Percentiles rank a stretch among this genome's conserved stretches.
Evolutionary conservation across 2,888 invertebrate genomes (phyloP).

Genomic region (Suillia variegata): DNA sequence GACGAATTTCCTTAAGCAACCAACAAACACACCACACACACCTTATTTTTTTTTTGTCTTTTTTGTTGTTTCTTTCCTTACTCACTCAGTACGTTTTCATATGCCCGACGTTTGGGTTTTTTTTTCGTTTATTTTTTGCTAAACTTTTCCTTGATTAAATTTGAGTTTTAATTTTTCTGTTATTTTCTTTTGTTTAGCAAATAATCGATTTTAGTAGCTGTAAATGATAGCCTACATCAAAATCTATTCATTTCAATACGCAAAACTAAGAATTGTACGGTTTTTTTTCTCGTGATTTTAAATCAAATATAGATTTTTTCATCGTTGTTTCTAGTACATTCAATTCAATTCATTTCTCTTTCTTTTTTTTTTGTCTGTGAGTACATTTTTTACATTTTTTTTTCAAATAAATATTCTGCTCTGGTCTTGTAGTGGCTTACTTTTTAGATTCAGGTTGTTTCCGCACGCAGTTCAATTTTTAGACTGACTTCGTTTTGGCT

Average conservation of each 20-base stretch:
- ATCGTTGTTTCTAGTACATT: not conserved
- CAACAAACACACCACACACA: not conserved
- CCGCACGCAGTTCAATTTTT: conserved; percentile 24
- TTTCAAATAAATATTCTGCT: not conserved
- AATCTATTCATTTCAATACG: no score
- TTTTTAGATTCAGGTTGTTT: conserved; percentile 13
- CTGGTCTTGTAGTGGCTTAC: not conserved
- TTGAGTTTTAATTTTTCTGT: not conserved
- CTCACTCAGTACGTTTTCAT: no score
- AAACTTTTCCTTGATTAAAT: not conserved
- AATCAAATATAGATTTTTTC: no score
- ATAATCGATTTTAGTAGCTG: no score
- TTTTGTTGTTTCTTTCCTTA: not conserved
- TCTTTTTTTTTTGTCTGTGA: conserved; percentile 1
- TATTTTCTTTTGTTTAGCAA: not conserved
- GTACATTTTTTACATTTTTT: not conserved
- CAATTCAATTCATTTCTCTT: not conserved
- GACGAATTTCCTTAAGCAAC: no score
- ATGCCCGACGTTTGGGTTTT: no score
- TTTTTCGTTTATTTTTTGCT: not conserved
- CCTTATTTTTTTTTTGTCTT: not conserved
- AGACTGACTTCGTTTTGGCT: conserved; percentile 19
- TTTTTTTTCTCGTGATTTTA: no score
- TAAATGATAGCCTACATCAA: no score
- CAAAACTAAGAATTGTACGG: no score